These are phyloP conservation scores for Pachydiplax longipennis DNA, from an alignment of 2,888 invertebrate species.

Conservation along the genomic window DNA sequence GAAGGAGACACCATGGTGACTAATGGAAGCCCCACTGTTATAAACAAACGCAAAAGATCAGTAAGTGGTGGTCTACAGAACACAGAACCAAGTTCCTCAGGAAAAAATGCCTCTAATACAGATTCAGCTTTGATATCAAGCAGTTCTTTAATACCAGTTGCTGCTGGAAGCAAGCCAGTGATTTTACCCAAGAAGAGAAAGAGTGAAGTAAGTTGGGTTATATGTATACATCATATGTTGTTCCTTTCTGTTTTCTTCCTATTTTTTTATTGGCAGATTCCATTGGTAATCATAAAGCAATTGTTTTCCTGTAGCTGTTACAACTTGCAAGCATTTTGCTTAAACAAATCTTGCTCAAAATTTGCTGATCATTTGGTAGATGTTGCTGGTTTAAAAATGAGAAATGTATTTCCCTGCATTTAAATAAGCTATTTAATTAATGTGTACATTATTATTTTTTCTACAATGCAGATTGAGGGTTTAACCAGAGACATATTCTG, in stretches of 20 bases:
- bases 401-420: background rate
- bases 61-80: background rate
- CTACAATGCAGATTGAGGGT: background rate
- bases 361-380: background rate
- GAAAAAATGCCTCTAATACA: background rate
- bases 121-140: background rate
- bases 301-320: background rate
- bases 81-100: background rate
- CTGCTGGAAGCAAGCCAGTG: background rate
- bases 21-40: background rate
- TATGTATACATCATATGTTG: too few relatives aligned
- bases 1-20: background rate
- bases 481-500: constrained; percentile 76
- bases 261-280: too few relatives aligned
- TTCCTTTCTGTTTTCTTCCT: too few relatives aligned
- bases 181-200: background rate
- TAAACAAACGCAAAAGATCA: constrained; percentile 10
- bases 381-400: background rate
- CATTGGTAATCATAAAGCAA: background rate
- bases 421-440: background rate
- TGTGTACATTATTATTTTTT: background rate
- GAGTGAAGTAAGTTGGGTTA: background rate
- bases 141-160: background rate
- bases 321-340: background rate
- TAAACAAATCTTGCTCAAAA: too few relatives aligned